phyloP scores from a whole-genome alignment of 2,888 invertebrate genomes.

The Agrotis ipsilon region DNA sequence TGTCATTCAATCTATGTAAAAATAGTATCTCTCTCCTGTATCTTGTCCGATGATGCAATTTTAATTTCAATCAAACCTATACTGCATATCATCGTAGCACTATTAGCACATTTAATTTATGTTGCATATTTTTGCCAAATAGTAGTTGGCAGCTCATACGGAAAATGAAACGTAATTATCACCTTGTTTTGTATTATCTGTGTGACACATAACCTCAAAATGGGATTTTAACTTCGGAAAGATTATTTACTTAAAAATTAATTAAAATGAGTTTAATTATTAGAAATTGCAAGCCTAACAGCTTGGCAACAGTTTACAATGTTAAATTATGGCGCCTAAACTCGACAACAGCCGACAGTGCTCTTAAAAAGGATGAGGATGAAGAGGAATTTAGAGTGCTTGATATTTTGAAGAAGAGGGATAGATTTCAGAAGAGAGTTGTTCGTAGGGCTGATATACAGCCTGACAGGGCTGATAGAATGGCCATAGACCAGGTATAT shows the following conservation, averaged over 20 bases:
- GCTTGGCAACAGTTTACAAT: slow-evolving; percentile 73
- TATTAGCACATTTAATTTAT: too few relatives aligned
- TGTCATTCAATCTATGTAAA: too few relatives aligned
- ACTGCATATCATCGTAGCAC: too few relatives aligned
- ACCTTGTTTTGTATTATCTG: slow-evolving; percentile 39
- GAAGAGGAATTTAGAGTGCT: slow-evolving; percentile 90
- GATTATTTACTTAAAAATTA: slow-evolving; percentile 43
- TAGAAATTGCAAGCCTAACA: slow-evolving; percentile 76
- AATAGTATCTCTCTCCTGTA: too few relatives aligned
- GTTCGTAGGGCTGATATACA: slow-evolving; percentile 79
- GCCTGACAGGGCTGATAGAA: slow-evolving; percentile 85
- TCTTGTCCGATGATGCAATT: too few relatives aligned
- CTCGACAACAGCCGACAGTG: slow-evolving; percentile 78
- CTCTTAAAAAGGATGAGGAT: slow-evolving; percentile 75
- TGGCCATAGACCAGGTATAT: slow-evolving; percentile 85
- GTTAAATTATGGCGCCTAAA: slow-evolving; percentile 83
- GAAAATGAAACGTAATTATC: slow-evolving; percentile 25
- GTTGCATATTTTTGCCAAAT: too few relatives aligned
- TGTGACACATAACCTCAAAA: slow-evolving; percentile 71
- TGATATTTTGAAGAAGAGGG: slow-evolving; percentile 86
- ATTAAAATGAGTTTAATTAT: slow-evolving; percentile 85
- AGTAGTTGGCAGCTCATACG: too few relatives aligned
- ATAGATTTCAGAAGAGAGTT: slow-evolving; percentile 72
- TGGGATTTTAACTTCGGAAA: slow-evolving; percentile 55
- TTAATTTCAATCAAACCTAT: too few relatives aligned